A percentile compares a stretch with the other conserved stretches of the same genome.
These are phyloP conservation scores for Zapornia atra DNA, from an alignment of 2,113 vertebrate species.

Conservation along the genomic window DNA sequence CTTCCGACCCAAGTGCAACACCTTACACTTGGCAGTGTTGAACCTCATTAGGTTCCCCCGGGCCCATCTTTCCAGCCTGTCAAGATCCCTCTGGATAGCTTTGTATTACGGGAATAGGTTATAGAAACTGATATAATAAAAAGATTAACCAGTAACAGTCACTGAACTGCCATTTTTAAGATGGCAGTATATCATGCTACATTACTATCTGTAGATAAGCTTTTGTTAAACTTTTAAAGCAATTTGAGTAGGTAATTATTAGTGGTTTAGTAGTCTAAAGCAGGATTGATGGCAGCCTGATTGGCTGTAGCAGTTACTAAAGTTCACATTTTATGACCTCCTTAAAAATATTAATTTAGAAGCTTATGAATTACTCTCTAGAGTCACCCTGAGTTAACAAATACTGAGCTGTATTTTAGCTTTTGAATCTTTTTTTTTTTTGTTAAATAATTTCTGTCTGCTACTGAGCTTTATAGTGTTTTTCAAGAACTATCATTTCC, in stretches of 20 bases:
- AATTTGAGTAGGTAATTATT: conserved; percentile 43
- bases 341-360: conserved; percentile 68
- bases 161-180: neutral
- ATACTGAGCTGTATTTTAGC: conserved; percentile 8
- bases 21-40: too few relatives aligned
- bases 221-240: conserved; percentile 55
- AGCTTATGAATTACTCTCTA: conserved; percentile 58
- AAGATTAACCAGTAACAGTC: neutral
- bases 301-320: conserved; percentile 59
- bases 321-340: conserved; percentile 65
- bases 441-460: neutral
- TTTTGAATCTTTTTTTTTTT: neutral
- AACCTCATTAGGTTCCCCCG: too few relatives aligned
- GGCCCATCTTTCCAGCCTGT: too few relatives aligned
- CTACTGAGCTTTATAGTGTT: neutral
- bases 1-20: too few relatives aligned
- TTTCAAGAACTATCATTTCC: neutral
- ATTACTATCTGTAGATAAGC: conserved; percentile 15
- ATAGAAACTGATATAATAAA: neutral
- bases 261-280: conserved; percentile 15
- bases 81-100: too few relatives aligned
- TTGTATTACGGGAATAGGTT: neutral
- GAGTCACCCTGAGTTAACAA: conserved; percentile 55
- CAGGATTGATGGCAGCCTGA: conserved; percentile 44
- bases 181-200: neutral